Percentiles rank a stretch among this genome's conserved stretches.
Conservation (phyloP, 2,888 invertebrate species). For the Ceraclea dissimilis region DNA sequence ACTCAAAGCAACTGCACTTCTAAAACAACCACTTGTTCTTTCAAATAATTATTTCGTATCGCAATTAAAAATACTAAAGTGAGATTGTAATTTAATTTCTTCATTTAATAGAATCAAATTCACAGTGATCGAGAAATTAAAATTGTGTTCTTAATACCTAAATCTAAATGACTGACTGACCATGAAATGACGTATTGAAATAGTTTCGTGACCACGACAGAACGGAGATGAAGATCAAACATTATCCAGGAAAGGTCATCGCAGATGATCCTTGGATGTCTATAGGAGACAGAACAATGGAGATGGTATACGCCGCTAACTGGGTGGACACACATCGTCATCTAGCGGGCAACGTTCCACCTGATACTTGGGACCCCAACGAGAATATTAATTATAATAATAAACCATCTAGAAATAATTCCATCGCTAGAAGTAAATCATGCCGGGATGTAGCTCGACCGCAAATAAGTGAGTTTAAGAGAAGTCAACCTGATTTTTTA, state of each 20-base stretch:
- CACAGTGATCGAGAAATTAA: too few species aligned
- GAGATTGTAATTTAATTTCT: too few species aligned
- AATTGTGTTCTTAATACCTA: too few species aligned
- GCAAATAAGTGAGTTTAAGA: constrained; percentile 31
- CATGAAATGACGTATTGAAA: not conserved
- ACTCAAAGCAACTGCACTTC: too few species aligned
- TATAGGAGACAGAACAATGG: constrained; percentile 62
- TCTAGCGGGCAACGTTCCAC: constrained; percentile 41
- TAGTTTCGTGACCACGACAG: not conserved
- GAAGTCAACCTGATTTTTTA: constrained; percentile 35
- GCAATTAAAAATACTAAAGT: too few species aligned
- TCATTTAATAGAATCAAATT: too few species aligned
- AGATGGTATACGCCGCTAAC: constrained; percentile 74
- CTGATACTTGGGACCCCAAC: constrained; percentile 30
- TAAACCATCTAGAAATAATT: constrained; percentile 32
- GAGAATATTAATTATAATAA: constrained; percentile 27
- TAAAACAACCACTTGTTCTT: too few species aligned
- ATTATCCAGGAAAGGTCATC: constrained; percentile 78
- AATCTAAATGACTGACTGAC: too few species aligned
- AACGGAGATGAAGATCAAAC: constrained; percentile 67
- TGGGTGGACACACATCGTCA: constrained; percentile 68
- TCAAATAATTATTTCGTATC: too few species aligned
- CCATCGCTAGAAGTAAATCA: constrained; percentile 47
- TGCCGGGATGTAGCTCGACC: constrained; percentile 42
- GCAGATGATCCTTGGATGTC: constrained; percentile 67